A percentile compares a stretch with the other conserved stretches of the same genome.
phyloP scores from a whole-genome alignment of 2,113 vertebrate genomes.

The Cercopithecus mona region DNA sequence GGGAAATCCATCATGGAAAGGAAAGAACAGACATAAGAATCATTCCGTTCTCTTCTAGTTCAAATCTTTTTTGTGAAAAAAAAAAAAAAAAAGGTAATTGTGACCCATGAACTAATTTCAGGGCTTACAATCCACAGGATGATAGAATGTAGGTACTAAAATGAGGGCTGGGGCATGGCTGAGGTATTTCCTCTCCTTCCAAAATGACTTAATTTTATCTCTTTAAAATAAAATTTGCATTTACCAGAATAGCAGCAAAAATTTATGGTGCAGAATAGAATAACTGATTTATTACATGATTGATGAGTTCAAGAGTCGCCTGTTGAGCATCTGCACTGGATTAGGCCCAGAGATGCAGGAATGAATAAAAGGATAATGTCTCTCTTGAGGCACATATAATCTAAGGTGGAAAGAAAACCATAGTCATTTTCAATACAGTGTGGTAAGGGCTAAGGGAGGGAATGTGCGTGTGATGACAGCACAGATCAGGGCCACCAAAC shows the following conservation, averaged over 20 bases:
- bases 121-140: conserved; percentile 26
- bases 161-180: conserved; percentile 31
- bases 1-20: background rate
- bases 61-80: conserved; percentile 35
- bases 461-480: background rate
- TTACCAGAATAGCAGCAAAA: conserved; percentile 55
- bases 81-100: background rate
- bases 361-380: conserved; percentile 46
- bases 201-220: conserved; percentile 59
- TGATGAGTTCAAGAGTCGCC: conserved; percentile 57
- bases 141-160: background rate
- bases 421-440: background rate
- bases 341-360: background rate
- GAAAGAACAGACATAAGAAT: background rate
- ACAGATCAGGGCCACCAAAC: background rate
- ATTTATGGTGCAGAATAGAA: conserved; percentile 50
- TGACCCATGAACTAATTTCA: conserved; percentile 62
- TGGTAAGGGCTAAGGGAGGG: background rate
- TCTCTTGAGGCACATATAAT: conserved; percentile 42
- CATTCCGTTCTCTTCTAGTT: background rate
- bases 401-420: conserved; percentile 42
- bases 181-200: conserved; percentile 37
- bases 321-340: conserved; percentile 6
- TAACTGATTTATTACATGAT: conserved; percentile 64
- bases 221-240: conserved; percentile 61